Conservation (phyloP, 2,888 invertebrate species). For the Invenusta paracnida region DNA sequence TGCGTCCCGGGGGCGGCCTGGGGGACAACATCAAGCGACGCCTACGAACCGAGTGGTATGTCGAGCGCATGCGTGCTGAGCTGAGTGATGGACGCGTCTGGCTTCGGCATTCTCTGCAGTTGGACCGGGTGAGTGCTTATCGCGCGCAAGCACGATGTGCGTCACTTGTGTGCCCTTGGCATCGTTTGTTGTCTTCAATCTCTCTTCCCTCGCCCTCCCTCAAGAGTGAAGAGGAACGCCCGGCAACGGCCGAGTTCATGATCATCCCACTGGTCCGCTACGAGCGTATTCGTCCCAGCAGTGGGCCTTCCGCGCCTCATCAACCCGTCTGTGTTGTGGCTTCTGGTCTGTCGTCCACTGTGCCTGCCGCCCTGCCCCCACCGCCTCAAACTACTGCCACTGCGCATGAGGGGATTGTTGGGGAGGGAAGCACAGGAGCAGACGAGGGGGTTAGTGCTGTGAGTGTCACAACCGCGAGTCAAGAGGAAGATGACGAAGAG, state of each 20-base stretch:
- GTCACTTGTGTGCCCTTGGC: too few species aligned
- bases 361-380: neutral
- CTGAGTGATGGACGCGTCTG: slow-evolving; percentile 65
- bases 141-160: neutral
- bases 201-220: too few species aligned
- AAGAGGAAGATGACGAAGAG: neutral
- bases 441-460: neutral
- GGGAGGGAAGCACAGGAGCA: neutral
- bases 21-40: slow-evolving; percentile 77
- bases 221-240: neutral
- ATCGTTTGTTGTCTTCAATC: too few species aligned
- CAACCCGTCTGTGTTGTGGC: neutral
- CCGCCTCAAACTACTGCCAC: neutral
- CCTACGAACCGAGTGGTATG: slow-evolving; percentile 81
- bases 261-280: slow-evolving; percentile 10
- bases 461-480: neutral
- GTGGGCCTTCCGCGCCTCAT: neutral
- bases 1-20: slow-evolving; percentile 65
- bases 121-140: neutral
- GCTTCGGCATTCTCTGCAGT: slow-evolving; percentile 48
- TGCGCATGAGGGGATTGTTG: neutral
- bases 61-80: slow-evolving; percentile 86
- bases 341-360: neutral
- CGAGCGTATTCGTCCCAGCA: neutral
- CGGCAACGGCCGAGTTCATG: neutral